Evolutionary conservation across 2,888 invertebrate species (phyloP).

Genomic region (Pachycephus smyrnensis): DNA sequence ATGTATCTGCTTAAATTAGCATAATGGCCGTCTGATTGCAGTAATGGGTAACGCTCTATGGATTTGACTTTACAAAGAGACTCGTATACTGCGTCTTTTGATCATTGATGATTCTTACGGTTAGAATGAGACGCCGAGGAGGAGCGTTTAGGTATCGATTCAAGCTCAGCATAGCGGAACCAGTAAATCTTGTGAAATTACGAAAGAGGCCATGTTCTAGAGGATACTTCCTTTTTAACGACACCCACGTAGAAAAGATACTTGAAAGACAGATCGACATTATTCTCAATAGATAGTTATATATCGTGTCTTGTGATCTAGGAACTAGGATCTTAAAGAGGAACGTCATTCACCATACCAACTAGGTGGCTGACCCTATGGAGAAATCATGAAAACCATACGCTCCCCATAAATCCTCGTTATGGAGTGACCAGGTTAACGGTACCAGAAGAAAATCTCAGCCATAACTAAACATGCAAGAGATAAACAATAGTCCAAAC

Average conservation of each 20-base stretch:
- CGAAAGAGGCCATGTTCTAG: not conserved
- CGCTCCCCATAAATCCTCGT: not conserved
- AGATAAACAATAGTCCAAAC: not conserved
- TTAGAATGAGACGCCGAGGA: not conserved
- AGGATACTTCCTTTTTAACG: not conserved
- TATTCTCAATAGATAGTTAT: not conserved
- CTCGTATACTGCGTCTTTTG: conserved; percentile 11
- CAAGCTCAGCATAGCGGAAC: not conserved
- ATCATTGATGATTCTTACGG: not conserved
- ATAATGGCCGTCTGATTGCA: conserved; percentile 35
- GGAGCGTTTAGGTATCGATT: not conserved
- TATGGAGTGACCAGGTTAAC: not conserved
- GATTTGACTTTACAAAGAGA: conserved; percentile 22
- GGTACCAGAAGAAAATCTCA: not conserved
- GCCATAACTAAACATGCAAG: not conserved
- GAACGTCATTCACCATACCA: not conserved
- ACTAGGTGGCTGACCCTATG: not conserved
- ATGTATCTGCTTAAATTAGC: conserved; percentile 37
- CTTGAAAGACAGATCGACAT: not conserved
- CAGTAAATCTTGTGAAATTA: not conserved
- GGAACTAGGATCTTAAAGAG: not conserved
- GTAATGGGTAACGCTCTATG: conserved; percentile 14
- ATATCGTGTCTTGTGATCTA: not conserved
- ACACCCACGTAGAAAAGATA: not conserved
- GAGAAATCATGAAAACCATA: not conserved